A percentile compares a stretch with the other conserved stretches of the same genome.
phyloP scores from a whole-genome alignment of 2,888 invertebrate species.

The Hypomecis atomaria region DNA sequence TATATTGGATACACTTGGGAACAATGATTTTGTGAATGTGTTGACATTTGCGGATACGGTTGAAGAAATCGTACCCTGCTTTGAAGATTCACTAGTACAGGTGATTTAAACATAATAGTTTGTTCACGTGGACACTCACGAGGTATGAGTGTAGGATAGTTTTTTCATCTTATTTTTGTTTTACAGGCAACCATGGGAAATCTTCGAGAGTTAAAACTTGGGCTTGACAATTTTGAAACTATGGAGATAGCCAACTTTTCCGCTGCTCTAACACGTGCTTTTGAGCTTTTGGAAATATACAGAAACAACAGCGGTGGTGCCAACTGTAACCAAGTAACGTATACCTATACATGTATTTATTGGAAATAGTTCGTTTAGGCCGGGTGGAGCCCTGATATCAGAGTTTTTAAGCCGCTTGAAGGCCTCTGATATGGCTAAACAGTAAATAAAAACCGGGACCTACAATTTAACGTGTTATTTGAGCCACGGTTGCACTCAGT shows the following conservation, averaged over 20 bases:
- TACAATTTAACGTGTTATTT: too few species aligned
- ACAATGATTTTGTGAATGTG: constrained; percentile 99
- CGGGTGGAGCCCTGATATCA: too few species aligned
- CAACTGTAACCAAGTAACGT: constrained; percentile 81
- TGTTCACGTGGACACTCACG: neutral
- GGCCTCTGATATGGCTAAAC: too few species aligned
- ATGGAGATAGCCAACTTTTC: constrained; percentile 97
- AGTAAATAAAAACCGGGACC: too few species aligned
- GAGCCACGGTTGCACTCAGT: too few species aligned
- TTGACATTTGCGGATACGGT: constrained; percentile 94
- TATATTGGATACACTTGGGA: constrained; percentile 97
- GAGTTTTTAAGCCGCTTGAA: too few species aligned
- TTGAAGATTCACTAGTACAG: constrained; percentile 95
- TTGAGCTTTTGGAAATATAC: constrained; percentile 91
- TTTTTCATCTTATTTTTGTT: constrained; percentile 35
- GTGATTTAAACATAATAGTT: constrained; percentile 69
- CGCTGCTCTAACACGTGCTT: constrained; percentile 94
- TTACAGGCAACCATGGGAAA: constrained; percentile 93
- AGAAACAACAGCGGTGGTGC: constrained; percentile 87
- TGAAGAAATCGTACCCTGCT: constrained; percentile 94
- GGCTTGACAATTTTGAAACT: constrained; percentile 91
- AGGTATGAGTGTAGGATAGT: too few species aligned
- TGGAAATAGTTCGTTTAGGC: too few species aligned
- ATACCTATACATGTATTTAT: neutral
- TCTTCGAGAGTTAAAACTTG: constrained; percentile 91